These are phyloP conservation scores for Ailurus styani DNA, from an alignment of 2,113 vertebrate genomes.

Conservation along the genomic window DNA sequence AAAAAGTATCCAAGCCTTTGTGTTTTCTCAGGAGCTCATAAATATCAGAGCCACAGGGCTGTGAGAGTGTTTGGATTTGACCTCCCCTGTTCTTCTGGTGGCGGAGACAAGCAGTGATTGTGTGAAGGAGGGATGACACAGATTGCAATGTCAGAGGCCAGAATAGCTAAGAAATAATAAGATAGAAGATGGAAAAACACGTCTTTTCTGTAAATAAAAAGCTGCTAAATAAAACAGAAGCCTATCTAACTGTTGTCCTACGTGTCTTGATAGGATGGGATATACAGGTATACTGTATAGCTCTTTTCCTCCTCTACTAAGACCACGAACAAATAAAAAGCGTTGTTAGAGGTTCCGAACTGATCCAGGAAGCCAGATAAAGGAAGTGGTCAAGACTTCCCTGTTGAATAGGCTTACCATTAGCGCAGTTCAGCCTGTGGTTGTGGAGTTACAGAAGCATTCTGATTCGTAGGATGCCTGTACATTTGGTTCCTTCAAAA, in stretches of 20 bases:
- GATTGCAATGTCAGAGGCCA: neutral
- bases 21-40: neutral
- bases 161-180: neutral
- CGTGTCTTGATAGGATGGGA: neutral
- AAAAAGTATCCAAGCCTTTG: neutral
- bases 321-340: neutral
- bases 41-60: neutral
- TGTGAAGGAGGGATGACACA: neutral
- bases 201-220: neutral
- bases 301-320: neutral
- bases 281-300: neutral
- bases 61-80: neutral
- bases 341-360: neutral
- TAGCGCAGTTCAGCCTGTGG: neutral
- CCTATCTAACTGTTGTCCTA: neutral
- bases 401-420: accelerated
- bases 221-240: neutral
- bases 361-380: neutral
- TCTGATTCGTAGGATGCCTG: neutral
- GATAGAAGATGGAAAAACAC: neutral
- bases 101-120: neutral
- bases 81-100: neutral
- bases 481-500: neutral
- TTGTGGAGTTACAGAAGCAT: neutral
- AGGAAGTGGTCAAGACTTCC: neutral